Conservation (phyloP, 2,888 invertebrate genomes). For the Plebejus anna region DNA sequence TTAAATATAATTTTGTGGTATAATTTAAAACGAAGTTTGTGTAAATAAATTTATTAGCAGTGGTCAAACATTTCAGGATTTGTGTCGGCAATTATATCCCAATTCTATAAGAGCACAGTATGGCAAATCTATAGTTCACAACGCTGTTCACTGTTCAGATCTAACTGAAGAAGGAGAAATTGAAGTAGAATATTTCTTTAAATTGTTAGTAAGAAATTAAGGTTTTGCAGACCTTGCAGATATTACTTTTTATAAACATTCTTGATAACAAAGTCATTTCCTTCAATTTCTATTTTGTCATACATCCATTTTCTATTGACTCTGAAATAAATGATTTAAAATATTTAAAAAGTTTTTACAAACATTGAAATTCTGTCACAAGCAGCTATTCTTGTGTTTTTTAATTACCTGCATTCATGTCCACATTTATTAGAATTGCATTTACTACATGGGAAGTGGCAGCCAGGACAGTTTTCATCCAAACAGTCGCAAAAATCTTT, state of each 20-base stretch:
- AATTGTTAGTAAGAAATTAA: constrained; percentile 74
- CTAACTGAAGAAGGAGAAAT: constrained; percentile 89
- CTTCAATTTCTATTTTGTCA: constrained; percentile 89
- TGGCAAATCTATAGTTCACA: constrained; percentile 88
- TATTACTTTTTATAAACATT: constrained; percentile 67
- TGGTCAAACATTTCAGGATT: constrained; percentile 48
- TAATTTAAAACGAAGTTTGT: constrained; percentile 6
- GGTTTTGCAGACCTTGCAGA: background rate
- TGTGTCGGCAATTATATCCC: constrained; percentile 85
- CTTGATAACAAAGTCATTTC: constrained; percentile 83
- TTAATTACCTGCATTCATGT: constrained; percentile 84
- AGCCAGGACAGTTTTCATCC: constrained; percentile 87
- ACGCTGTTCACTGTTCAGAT: constrained; percentile 96
- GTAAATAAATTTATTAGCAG: constrained; percentile 1
- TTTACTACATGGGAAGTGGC: constrained; percentile 89
- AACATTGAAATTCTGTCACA: background rate
- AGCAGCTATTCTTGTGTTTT: background rate
- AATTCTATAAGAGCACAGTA: constrained; percentile 89
- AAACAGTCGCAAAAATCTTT: constrained; percentile 92
- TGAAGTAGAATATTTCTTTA: constrained; percentile 90
- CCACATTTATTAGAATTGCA: constrained; percentile 89
- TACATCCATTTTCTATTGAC: constrained; percentile 87
- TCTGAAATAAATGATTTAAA: constrained; percentile 63
- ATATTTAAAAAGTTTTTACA: background rate
- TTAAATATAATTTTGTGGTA: background rate